Base-by-base conservation (phyloP, 1,140 invertebrate species). In the Batillaria attramentaria region DNA sequence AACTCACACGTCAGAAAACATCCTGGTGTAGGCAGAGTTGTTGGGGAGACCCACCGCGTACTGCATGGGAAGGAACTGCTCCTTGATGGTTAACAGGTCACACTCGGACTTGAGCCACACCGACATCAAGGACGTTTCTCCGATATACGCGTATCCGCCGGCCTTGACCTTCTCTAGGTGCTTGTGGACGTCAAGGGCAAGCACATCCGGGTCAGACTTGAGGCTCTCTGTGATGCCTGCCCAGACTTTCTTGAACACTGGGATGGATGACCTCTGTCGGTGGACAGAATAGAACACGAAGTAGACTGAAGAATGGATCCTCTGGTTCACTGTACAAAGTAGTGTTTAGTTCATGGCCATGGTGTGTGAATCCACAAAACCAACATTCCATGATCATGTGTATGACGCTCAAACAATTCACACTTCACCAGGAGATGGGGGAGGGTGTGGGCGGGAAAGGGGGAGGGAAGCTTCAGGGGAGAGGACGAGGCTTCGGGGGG, bases 1-100 rank as follows among this genome's bases (percentile, higher is more conserved):
- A 33, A 81, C 85, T 84, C 81, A 88, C 87, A 77, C 79, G 4
- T 84, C 69, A 33, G 81, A 84, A 31, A 88, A 85, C 6, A 85
- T 65, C 20, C 69, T 31, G 18, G 77, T 84, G 46, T 84, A 85
- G 20, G 83, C 79, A 0, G 86, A 88, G 35, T 83, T 83, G 31
- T 85, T 86, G 2, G 80, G 79, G 16, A 88, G 79, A 2, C 81
- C 85, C 39, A 87, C 42, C 0, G 77, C 87, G 57, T 86, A 86
- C 31, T 84, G 79, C 33, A 82, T 42, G 16, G 83, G 81, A 20
- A 86, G 81, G 35, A 86, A 87, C n/a, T 84, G 75, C 69, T 88
- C 85, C 13, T 83, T 84, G 35, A 82, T 81, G 16, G 79, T 79
- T 28, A 79, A 43, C 43, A 86, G 66, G 68, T 83, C 72, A 78